These are phyloP conservation scores for Cataglyphis hispanica DNA, from an alignment of 1,140 invertebrate genomes.

Conservation along the genomic window DNA sequence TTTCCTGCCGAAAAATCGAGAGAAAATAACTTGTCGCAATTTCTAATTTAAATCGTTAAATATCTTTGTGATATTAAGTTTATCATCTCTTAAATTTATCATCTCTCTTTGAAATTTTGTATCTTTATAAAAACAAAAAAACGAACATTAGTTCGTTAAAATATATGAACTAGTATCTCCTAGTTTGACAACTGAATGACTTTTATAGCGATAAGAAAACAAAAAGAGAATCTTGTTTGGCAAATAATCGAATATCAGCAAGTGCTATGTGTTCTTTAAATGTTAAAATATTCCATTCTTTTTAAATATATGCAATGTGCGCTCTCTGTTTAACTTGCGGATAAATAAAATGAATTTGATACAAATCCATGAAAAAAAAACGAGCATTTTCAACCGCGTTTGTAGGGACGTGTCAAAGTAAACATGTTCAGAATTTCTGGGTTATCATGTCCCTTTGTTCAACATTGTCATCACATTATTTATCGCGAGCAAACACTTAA, in stretches of 20 bases:
- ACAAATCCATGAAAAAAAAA: not conserved
- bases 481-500: constrained; percentile 38
- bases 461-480: constrained; percentile 24
- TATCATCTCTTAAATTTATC: not conserved
- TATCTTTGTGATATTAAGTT: not conserved
- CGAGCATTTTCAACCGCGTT: not conserved
- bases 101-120: not conserved
- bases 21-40: not conserved
- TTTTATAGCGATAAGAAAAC: not conserved
- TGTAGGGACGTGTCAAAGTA: not conserved
- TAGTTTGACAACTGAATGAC: not conserved
- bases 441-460: constrained; percentile 38
- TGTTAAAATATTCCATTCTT: constrained; percentile 42
- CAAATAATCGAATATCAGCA: not conserved
- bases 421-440: constrained; percentile 22
- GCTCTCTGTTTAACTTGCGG: not conserved
- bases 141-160: not conserved
- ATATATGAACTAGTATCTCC: too few relatives aligned
- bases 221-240: not conserved
- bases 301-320: not conserved
- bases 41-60: not conserved
- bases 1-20: not conserved
- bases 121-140: constrained; percentile 1
- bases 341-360: not conserved
- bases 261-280: not conserved